Conservation (phyloP, 2,888 invertebrate species). For the Euclidia mi region DNA sequence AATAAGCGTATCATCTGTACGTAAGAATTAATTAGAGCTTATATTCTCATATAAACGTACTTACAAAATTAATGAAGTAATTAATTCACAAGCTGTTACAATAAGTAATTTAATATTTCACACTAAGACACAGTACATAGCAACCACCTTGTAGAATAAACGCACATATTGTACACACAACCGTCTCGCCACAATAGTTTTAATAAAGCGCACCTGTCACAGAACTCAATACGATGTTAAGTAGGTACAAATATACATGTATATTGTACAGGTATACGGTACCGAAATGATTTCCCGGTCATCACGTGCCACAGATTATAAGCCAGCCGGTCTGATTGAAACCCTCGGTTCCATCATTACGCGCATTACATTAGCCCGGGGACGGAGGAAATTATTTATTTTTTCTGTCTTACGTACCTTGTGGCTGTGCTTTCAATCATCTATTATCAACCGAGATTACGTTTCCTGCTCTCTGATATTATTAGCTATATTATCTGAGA, state of each 20-base stretch:
- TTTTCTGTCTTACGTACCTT: constrained; percentile 31
- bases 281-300: neutral
- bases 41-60: no score
- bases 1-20: no score
- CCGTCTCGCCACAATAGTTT: no score
- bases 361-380: constrained; percentile 16
- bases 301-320: constrained; percentile 7
- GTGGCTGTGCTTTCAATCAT: constrained; percentile 48
- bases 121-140: no score
- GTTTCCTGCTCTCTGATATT: constrained; percentile 44
- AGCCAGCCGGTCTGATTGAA: constrained; percentile 11
- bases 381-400: constrained; percentile 45
- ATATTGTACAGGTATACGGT: neutral
- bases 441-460: constrained; percentile 53
- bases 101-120: no score
- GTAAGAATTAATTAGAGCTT: no score
- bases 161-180: no score
- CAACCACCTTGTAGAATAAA: no score
- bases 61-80: no score
- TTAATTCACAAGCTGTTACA: no score
- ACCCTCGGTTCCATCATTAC: constrained; percentile 17
- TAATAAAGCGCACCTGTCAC: neutral
- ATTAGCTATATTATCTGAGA: constrained; percentile 30
- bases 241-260: neutral
- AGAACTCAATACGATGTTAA: neutral